Evolutionary conservation across 2,888 invertebrate genomes (phyloP).

Genomic region (Aspidapion aeneum): DNA sequence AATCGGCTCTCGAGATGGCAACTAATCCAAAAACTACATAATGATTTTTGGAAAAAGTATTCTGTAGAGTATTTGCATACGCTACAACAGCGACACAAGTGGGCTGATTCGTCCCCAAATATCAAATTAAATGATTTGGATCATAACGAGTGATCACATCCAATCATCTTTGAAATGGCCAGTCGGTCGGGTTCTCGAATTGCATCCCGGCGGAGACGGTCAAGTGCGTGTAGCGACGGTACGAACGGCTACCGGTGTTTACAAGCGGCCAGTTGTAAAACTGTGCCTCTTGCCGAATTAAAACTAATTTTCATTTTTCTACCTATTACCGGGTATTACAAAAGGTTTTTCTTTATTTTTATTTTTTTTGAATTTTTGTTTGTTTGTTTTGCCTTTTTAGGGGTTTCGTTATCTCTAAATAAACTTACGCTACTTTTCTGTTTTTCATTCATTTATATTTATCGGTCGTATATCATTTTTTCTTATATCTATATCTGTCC

Average conservation of each 20-base stretch:
- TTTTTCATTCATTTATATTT: too few relatives aligned
- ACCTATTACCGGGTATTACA: too few relatives aligned
- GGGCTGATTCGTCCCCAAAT: neutral
- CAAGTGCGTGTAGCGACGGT: conserved; percentile 1
- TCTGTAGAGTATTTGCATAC: neutral
- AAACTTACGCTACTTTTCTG: too few relatives aligned
- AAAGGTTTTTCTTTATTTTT: too few relatives aligned
- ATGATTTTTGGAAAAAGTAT: neutral
- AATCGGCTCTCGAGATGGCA: neutral
- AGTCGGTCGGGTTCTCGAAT: neutral
- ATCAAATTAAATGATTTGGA: neutral
- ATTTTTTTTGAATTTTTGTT: too few relatives aligned
- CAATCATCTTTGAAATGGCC: conserved; percentile 13
- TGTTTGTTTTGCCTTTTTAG: too few relatives aligned
- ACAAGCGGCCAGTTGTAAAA: conserved; percentile 4
- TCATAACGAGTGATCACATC: too few relatives aligned
- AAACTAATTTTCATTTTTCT: too few relatives aligned
- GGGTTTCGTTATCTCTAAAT: too few relatives aligned
- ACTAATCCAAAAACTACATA: neutral
- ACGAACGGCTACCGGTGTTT: neutral
- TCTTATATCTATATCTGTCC: too few relatives aligned
- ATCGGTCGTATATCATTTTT: too few relatives aligned
- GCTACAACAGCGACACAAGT: neutral
- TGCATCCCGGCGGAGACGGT: conserved; percentile 7
- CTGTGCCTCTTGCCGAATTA: conserved; percentile 2